Percentiles rank a stretch among this genome's conserved stretches.
phyloP scores from a whole-genome alignment of 2,888 invertebrate species.

The Hydraecia micacea region DNA sequence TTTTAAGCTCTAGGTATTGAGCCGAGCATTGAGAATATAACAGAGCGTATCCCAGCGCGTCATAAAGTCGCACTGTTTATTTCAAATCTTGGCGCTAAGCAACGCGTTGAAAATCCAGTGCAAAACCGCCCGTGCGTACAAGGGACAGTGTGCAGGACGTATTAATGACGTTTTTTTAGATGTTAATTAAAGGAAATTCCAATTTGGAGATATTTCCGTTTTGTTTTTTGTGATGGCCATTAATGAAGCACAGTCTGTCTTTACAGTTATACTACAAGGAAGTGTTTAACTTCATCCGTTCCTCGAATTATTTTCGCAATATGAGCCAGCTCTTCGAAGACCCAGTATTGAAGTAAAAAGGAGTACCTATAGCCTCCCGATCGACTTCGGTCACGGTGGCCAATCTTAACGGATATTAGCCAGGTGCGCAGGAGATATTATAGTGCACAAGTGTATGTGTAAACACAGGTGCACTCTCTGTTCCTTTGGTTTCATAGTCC shows the following conservation, averaged over 20 bases:
- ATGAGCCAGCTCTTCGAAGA: neutral
- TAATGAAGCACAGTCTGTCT: conserved; percentile 19
- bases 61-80: neutral
- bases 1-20: neutral
- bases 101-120: neutral
- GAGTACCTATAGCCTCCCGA: too few relatives aligned
- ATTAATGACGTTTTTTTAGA: conserved; percentile 22
- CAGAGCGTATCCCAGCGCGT: neutral
- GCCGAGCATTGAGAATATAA: neutral
- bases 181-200: conserved; percentile 58
- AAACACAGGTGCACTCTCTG: too few relatives aligned
- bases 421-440: too few relatives aligned
- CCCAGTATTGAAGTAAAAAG: neutral
- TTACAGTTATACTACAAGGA: conserved; percentile 28
- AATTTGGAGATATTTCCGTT: conserved; percentile 48
- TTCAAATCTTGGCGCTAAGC: neutral
- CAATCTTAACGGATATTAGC: too few relatives aligned
- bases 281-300: conserved; percentile 4
- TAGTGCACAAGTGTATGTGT: too few relatives aligned
- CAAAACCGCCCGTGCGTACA: neutral
- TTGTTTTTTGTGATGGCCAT: conserved; percentile 19
- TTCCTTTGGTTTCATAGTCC: too few relatives aligned
- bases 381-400: too few relatives aligned
- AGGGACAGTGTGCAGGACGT: conserved; percentile 38
- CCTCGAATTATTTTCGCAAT: conserved; percentile 5